Conservation (phyloP, 2,888 invertebrate genomes). For the Conops quadrifasciatus region DNA sequence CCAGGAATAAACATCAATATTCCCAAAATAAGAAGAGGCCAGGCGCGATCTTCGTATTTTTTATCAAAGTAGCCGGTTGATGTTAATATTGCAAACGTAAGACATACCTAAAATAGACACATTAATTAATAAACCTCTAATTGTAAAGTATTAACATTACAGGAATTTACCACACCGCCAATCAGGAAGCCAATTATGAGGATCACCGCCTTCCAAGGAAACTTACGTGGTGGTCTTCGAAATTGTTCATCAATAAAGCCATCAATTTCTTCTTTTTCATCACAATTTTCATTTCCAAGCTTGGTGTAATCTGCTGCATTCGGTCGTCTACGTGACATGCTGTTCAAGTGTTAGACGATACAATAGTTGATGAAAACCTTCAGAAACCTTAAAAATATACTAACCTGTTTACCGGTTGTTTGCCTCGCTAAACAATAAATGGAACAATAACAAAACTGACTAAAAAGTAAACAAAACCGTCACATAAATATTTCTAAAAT, state of each 20-base stretch:
- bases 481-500: not conserved
- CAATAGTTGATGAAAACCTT: too few species aligned
- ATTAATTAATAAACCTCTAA: not conserved
- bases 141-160: not conserved
- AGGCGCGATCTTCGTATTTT: constrained; percentile 86
- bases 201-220: constrained; percentile 86
- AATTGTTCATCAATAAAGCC: constrained; percentile 67
- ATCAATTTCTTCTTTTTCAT: constrained; percentile 41
- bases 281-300: constrained; percentile 4
- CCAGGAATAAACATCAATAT: constrained; percentile 91
- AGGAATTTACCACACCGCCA: constrained; percentile 70
- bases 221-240: constrained; percentile 71
- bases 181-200: constrained; percentile 80
- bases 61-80: constrained; percentile 83
- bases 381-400: too few species aligned
- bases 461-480: constrained; percentile 17
- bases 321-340: constrained; percentile 44
- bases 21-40: constrained; percentile 89
- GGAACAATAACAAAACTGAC: not conserved
- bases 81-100: constrained; percentile 81
- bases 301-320: constrained; percentile 34
- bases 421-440: not conserved
- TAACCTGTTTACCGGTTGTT: not conserved
- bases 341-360: not conserved
- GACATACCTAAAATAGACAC: constrained; percentile 65